Base-by-base conservation (phyloP, 2,888 invertebrate genomes). In the Caprella mutica region DNA sequence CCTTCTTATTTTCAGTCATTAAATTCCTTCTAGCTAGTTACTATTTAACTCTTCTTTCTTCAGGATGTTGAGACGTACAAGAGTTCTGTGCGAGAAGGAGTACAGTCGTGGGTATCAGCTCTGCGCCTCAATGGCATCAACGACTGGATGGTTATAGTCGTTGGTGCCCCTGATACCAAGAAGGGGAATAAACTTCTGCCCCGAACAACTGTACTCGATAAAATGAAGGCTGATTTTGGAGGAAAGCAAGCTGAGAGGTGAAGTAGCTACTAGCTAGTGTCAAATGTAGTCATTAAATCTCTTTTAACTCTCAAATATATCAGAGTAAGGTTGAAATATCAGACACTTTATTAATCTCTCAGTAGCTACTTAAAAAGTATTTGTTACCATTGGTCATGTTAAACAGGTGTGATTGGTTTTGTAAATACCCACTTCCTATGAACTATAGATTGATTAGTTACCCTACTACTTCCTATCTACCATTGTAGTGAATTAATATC, bases 11-110 rank as follows among this genome's bases (percentile, higher is more conserved):
- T n/a, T n/a, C n/a, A n/a, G n/a, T n/a, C n/a, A n/a, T n/a, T n/a
- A n/a, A n/a, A n/a, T n/a, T n/a, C n/a, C n/a, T n/a, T n/a, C n/a
- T n/a, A n/a, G n/a, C n/a, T n/a, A n/a, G n/a, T n/a, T n/a, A n/a
- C n/a, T n/a, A n/a, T n/a, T n/a, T n/a, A n/a, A n/a, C n/a, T n/a
- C n/a, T n/a, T n/a, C n/a, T 65, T 52, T 35, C 72, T 72, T 46
- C 70, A 93, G 93, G 94, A 96, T 75, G 77, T 92, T 67, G 96
- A 96, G 73, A 79, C 82, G 52, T 96, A 96, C 71, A 93, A 92
- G 75, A 79, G 82, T 51, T 81, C 80, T 52, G 79, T 89, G n/a
- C 81, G 84, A 73, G 93, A 94, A 71, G 89, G 90, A 68, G 86
- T 96, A 67, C 86, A 87, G 70, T 74, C 77, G 67, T 96, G 96